A percentile compares a stretch with the other conserved stretches of the same genome.
phyloP scores from a whole-genome alignment of 2,888 invertebrate genomes.

The Drosophila percnosoma region DNA sequence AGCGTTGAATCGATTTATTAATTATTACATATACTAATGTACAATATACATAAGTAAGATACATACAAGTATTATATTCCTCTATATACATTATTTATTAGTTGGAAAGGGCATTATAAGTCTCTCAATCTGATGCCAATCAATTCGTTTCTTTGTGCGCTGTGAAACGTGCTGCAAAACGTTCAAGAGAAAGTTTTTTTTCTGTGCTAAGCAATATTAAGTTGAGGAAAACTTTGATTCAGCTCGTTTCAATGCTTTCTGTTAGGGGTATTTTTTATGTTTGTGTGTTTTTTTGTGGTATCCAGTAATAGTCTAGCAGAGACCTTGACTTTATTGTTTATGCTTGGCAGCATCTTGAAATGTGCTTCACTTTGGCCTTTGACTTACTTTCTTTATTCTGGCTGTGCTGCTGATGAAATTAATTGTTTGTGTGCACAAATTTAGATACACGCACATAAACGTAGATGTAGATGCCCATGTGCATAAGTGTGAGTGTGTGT shows the following conservation, averaged over 20 bases:
- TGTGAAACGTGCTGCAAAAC: conserved; percentile 17
- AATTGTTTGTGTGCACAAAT: conserved; percentile 63
- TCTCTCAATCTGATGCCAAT: background rate
- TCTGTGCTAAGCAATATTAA: conserved; percentile 29
- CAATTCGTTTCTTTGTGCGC: background rate
- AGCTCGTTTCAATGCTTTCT: conserved; percentile 12
- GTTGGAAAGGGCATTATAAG: background rate
- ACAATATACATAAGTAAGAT: background rate
- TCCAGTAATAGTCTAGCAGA: background rate
- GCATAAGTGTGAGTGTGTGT: conserved; percentile 4
- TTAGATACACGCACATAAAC: background rate
- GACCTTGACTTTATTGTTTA: conserved; percentile 49
- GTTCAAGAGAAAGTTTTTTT: conserved; percentile 15
- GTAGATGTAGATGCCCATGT: conserved; percentile 9
- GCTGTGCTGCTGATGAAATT: conserved; percentile 57
- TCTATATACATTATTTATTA: background rate
- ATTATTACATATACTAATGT: too few relatives aligned
- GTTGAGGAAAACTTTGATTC: conserved; percentile 21
- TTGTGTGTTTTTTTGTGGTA: background rate
- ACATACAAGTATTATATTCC: background rate
- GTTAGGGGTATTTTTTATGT: background rate
- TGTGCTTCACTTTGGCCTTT: conserved; percentile 41
- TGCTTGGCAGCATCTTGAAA: conserved; percentile 25
- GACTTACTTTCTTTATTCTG: conserved; percentile 38
- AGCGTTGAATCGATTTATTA: background rate